These are phyloP conservation scores for Chaetoderma sp. DNA, from an alignment of 2,888 invertebrate genomes.

Conservation along the genomic window DNA sequence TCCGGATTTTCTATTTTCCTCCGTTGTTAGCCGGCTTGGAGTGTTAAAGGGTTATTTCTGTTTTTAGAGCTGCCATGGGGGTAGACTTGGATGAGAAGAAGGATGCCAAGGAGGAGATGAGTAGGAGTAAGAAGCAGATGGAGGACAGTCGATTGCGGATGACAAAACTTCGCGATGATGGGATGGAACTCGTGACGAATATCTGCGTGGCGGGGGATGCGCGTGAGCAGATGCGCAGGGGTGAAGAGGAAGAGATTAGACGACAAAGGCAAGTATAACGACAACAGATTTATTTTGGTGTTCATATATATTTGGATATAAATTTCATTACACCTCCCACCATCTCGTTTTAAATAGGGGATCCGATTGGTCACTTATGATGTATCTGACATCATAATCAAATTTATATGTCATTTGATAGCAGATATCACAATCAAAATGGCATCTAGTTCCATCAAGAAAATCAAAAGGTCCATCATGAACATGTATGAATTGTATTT, in stretches of 20 bases:
- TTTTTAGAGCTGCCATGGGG: conserved; percentile 61
- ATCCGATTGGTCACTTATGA: too few species aligned
- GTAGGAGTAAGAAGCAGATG: conserved; percentile 67
- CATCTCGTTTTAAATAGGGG: too few species aligned
- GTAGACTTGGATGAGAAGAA: conserved; percentile 59
- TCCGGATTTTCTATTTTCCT: too few species aligned
- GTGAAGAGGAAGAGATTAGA: conserved; percentile 65
- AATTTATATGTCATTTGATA: too few species aligned
- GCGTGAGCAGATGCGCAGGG: conserved; percentile 60
- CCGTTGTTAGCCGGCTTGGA: too few species aligned
- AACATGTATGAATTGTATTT: too few species aligned
- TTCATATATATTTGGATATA: not conserved
- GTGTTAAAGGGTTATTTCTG: too few species aligned
- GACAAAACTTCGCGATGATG: conserved; percentile 66
- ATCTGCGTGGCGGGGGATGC: conserved; percentile 69
- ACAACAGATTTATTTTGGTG: not conserved
- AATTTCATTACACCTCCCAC: too few species aligned
- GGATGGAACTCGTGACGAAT: conserved; percentile 68
- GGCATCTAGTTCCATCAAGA: too few species aligned
- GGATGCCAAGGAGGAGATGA: conserved; percentile 65
- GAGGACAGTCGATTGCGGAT: conserved; percentile 67
- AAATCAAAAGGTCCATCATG: too few species aligned
- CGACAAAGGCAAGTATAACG: conserved; percentile 44
- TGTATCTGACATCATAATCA: too few species aligned
- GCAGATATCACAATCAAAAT: too few species aligned